Base-by-base conservation (phyloP, 2,888 invertebrate species). In the Tenthredo livida region DNA sequence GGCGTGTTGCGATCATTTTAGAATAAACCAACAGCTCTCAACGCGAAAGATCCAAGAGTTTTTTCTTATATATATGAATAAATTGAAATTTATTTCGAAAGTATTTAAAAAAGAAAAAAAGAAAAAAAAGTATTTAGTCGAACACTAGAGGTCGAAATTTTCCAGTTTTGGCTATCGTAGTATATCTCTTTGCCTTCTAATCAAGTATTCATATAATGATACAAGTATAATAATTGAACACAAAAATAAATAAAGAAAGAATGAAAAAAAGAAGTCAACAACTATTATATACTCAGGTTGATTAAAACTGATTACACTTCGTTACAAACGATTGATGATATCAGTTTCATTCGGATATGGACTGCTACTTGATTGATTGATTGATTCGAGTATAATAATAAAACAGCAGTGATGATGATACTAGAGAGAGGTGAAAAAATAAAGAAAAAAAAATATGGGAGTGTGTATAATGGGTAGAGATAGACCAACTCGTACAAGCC, bases 101-200 rank as follows among this genome's bases (percentile, higher is more conserved):
- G 78, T 80, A 61, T 80, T 80, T 80, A 21, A 80, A 40, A 37
- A n/a, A n/a, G n/a, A n/a, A n/a, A n/a, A n/a, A n/a, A n/a, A n/a
- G n/a, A n/a, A n/a, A n/a, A n/a, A n/a, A n/a, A 80, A 80, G 78
- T 80, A 58, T 80, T 80, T n/a, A 61, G 61, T 58, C 61, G 40
- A 80, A 37, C n/a, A 37, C n/a, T 80, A 61, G 21, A 37, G 61
- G n/a, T 40, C 4, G 58, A 61, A 80, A 37, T 58, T 21, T 61
- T 37, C 12, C 58, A 80, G 58, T 80, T 80, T 61, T 61, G 77
- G 77, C 77, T 77, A 54, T 9, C 50, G 33, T 29, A 72, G 72
- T 77, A 33, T 77, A n/a, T 77, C 73, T 77, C 73, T 25, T 73
- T 43, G 21, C 43, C 73, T 72, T 72, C 9, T 37, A 37, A 43